These are phyloP conservation scores for Numenius phaeopus DNA, from an alignment of 2,797 vertebrate species.

Conservation along the genomic window DNA sequence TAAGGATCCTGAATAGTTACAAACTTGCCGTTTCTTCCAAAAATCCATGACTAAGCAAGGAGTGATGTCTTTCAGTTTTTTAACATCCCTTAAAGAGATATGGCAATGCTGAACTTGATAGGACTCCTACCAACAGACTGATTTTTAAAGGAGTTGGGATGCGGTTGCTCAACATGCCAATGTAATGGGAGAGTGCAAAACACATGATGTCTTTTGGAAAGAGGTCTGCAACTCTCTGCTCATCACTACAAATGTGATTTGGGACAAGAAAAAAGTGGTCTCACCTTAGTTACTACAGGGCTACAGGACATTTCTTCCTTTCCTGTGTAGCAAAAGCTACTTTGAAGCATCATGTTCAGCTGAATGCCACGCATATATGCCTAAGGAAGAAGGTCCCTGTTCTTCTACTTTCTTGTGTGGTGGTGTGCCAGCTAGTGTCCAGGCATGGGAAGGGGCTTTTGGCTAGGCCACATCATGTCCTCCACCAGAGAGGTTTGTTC, in stretches of 20 bases:
- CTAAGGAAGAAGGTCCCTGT: neutral
- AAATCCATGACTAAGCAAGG: neutral
- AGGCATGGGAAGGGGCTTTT: neutral
- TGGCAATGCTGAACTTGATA: neutral
- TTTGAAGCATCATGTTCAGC: neutral
- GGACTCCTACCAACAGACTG: neutral
- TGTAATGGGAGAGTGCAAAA: neutral
- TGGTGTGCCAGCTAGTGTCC: neutral
- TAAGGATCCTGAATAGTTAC: neutral
- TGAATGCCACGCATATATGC: neutral
- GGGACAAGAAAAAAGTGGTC: neutral
- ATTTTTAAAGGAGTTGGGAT: neutral
- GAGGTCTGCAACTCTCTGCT: neutral
- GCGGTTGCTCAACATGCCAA: neutral
- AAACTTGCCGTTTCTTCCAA: neutral
- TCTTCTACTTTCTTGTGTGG: neutral
- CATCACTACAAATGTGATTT: neutral
- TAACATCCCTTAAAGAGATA: neutral
- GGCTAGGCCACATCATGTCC: neutral
- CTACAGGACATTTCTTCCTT: neutral
- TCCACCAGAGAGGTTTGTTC: neutral
- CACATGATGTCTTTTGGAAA: neutral
- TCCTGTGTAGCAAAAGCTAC: neutral
- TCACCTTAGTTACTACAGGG: neutral
- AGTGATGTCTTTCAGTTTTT: neutral